Evolutionary conservation across 1,140 invertebrate genomes (phyloP), one percentile per base, ranked within the genome.

Genomic region (Manduca sexta): DNA sequence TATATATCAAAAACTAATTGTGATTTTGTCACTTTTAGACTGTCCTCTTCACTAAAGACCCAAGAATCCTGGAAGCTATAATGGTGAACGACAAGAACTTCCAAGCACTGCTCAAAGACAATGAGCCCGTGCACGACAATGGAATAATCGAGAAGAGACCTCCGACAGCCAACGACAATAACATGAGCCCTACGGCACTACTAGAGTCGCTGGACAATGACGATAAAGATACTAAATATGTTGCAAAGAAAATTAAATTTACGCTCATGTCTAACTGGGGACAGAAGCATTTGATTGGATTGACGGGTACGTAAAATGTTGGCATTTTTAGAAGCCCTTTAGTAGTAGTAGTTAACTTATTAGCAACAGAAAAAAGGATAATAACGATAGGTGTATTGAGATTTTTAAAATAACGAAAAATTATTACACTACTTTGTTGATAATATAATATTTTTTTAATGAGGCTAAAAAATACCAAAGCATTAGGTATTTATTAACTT

Each of bases 31-130:
- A 15, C n/a, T 34, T 74, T 90, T 80, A 95, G 93, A 95, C 93
- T 12, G 94, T 95, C 59, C 80, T 95, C 43, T 95, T 94, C 74
- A 94, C 93, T 16, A 93, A 90, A 45, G 89, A 94, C 65, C 90
- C 94, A 43, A 69, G 76, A 14, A 93, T 94, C 46, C 80, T 95
- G 16, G 92, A 95, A 76, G 71, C 86, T n/a, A 90, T 95, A 41
- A 89, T 92, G 41, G 70, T 88, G 34, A 89, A 93, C 72, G 94
- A 95, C 77, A 86, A 86, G 49, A 90, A 89, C 15, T 94, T 91
- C 79, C 87, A 89, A 61, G 79, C 81, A 7, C 68, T 88, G 16
- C 80, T 87, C 2, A 81, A 78, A 46, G 84, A 86, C 33, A 82
- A 84, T 43, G 66, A 84, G 26, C 62, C 69, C 0, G 40, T 64